phyloP scores from a whole-genome alignment of 1,140 invertebrate species.

The Neoseiulus cucumeris region DNA sequence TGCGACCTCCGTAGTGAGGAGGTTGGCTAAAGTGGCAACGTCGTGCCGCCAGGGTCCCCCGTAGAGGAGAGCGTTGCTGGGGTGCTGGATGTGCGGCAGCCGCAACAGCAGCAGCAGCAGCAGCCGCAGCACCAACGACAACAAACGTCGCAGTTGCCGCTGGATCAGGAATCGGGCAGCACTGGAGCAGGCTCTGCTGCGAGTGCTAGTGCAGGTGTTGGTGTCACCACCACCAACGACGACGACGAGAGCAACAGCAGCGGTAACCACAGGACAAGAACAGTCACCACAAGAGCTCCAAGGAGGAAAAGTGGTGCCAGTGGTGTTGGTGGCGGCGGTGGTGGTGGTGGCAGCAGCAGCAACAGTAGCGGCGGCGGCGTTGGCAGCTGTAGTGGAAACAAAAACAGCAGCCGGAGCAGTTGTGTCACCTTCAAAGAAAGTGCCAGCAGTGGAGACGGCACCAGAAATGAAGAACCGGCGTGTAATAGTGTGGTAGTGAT shows the following conservation, averaged over 20 bases:
- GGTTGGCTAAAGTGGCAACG: background rate
- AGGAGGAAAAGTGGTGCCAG: no score
- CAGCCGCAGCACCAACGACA: background rate
- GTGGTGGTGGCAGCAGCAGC: background rate
- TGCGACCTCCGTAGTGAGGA: no score
- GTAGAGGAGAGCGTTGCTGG: conserved; percentile 11
- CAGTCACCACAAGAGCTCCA: no score
- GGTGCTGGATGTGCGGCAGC: conserved; percentile 4
- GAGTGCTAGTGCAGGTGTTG: no score
- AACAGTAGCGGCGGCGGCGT: background rate
- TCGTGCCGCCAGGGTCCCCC: conserved; percentile 5
- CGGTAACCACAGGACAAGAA: no score
- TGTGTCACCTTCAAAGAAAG: background rate
- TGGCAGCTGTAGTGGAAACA: background rate
- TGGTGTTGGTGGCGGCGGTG: background rate
- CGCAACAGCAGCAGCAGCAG: background rate
- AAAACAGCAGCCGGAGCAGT: background rate
- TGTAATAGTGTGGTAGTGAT: conserved; percentile 8
- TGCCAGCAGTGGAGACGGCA: background rate
- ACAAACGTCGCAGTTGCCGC: no score
- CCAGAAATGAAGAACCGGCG: background rate
- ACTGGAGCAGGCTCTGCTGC: no score
- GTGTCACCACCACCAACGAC: no score
- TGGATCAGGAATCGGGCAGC: no score
- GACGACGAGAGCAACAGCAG: no score